phyloP scores from a whole-genome alignment of 2,888 invertebrate genomes.

The Ramazzottius varieornatus region DNA sequence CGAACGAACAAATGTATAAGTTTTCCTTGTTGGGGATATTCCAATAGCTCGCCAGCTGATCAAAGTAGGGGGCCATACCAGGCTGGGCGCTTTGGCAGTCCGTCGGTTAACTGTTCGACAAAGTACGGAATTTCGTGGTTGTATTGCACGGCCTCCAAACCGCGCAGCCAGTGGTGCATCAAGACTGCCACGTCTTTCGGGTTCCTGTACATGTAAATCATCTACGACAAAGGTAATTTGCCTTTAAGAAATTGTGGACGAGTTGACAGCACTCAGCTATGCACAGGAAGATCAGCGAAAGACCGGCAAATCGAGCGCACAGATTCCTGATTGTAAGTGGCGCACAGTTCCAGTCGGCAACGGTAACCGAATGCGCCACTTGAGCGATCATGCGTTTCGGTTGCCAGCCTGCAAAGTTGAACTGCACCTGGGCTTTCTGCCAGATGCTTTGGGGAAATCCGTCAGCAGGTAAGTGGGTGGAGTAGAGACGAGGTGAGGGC shows the following conservation, averaged over 20 bases:
- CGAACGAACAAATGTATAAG: background rate
- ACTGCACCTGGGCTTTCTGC: background rate
- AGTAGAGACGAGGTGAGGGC: background rate
- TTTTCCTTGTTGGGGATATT: background rate
- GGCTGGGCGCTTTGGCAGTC: background rate
- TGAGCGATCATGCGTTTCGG: too few relatives aligned
- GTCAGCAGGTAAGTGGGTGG: background rate
- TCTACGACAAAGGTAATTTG: background rate
- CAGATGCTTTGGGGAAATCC: background rate
- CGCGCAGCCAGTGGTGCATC: background rate
- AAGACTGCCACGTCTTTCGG: background rate
- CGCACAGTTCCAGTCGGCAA: too few relatives aligned
- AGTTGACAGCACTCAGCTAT: too few relatives aligned
- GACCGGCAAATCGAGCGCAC: too few relatives aligned
- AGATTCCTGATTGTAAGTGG: too few relatives aligned
- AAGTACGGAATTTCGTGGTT: background rate
- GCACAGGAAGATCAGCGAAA: too few relatives aligned
- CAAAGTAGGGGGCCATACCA: background rate
- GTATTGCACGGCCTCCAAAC: background rate
- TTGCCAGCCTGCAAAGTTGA: too few relatives aligned
- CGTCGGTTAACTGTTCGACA: background rate
- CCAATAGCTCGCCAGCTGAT: background rate
- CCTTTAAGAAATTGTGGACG: too few relatives aligned
- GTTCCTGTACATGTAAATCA: background rate
- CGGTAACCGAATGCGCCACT: too few relatives aligned